Evolutionary conservation across 2,888 invertebrate species (phyloP).

Genomic region (Drosophila buzzatii): DNA sequence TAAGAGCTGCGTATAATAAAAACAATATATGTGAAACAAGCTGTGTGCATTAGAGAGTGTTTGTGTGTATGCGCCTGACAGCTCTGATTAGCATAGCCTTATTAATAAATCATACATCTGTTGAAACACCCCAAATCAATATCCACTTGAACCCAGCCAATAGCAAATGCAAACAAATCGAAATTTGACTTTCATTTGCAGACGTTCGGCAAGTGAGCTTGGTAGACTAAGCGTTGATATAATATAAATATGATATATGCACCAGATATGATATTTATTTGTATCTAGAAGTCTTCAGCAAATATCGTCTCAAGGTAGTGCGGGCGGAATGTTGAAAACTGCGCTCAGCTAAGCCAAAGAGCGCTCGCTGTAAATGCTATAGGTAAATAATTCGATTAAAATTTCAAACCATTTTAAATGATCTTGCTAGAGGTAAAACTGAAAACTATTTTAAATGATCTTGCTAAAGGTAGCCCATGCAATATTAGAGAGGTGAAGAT

Average conservation of each 20-base stretch:
- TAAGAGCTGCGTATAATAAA: not conserved
- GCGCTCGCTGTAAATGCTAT: not conserved
- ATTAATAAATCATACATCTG: conserved; percentile 66
- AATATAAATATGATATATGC: no score
- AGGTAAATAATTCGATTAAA: conserved; percentile 1
- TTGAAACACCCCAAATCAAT: conserved; percentile 41
- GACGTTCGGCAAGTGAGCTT: not conserved
- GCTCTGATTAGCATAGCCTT: conserved; percentile 72
- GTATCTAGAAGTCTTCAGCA: not conserved
- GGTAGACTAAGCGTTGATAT: no score
- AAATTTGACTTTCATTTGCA: conserved; percentile 10
- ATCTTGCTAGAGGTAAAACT: conserved; percentile 2
- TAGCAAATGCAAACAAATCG: conserved; percentile 10
- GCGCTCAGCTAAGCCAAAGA: not conserved
- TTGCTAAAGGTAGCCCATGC: conserved; percentile 9
- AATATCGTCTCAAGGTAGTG: not conserved
- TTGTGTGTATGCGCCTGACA: conserved; percentile 7
- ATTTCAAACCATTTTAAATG: conserved; percentile 10
- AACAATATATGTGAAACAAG: conserved; percentile 11
- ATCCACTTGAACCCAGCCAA: conserved; percentile 18
- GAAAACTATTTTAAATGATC: conserved; percentile 14
- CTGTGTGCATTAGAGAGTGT: conserved; percentile 10
- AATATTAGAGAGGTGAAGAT: conserved; percentile 32
- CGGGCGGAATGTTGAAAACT: conserved; percentile 1
- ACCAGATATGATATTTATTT: not conserved